Base-by-base conservation (phyloP, 2,797 vertebrate genomes). In the Melanotaenia parkinsoni region DNA sequence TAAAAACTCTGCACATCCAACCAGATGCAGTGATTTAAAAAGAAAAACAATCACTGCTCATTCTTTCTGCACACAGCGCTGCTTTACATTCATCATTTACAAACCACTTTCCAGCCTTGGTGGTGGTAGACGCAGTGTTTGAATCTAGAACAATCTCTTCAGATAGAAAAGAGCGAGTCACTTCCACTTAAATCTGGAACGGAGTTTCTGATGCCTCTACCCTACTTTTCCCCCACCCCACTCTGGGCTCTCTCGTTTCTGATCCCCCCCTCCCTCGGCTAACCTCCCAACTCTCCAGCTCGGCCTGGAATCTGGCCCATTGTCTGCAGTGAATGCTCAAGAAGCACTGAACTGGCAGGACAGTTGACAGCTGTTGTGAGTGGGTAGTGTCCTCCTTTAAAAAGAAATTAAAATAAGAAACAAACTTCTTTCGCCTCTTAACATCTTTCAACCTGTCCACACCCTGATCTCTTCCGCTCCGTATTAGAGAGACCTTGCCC, bases 121-220 rank as follows among this genome's bases (percentile, higher is more conserved):
- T 20, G 24, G 63, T 18, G 16, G 65, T 24, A 53, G 57, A 69
- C 0, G 5, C 11, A 3, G 58, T 66, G 35, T 37, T 30, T 63
- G 53, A 81, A 80, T 59, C 65, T 77, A 74, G 82, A 86, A 86
- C 82, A 86, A 81, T 80, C 68, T 76, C 79, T 86, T 77, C 79
- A 10, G 63, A 77, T 54, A 77, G 61, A 74, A 77, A 58, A 2
- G 66, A 87, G 50, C n/a, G 26, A 76, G 78, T 81, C 68, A 74
- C 63, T 64, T 81, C 75, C 51, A 58, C 59, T 65, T 50, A 59
- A 79, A 85, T 84, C 74, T 69, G 72, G 72, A 81, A 63, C 82
- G 71, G 51, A 85, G 74, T 63, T 70, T 7, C 54, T 66, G 75
- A 82, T 0, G 37, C 54, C 57, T 81, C 72, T 65, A 84, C 68